Evolutionary conservation across 2,888 invertebrate species (phyloP), one percentile per base, ranked within the genome.

Genomic region (Sinelater perroti): DNA sequence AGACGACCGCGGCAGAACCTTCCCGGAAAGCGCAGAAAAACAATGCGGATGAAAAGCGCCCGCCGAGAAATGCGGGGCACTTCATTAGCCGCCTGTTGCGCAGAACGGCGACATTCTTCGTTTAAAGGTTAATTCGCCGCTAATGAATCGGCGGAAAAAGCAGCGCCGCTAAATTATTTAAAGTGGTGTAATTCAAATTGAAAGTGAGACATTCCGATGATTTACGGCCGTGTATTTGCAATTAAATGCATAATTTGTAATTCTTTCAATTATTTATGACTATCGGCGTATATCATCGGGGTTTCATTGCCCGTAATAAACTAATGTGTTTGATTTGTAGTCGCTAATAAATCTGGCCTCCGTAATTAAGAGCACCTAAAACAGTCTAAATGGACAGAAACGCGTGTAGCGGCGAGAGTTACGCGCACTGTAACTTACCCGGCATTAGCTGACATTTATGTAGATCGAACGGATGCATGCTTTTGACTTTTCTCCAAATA

Each of bases 321-420:
- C 44, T 45, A 54, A 47, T 61, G 54, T 61, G 45, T 57, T 61
- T 61, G 54, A 54, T 57, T 49, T 40, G 50, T 45, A 38, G 56
- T 35, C 40, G 40, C 33, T 28, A 47, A 60, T 60, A 60, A 60
- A 56, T 56, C 42, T 52, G 35, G 38, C 35, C 17, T 33, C 21
- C 44, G 28, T 52, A 47, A 56, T 56, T 51, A 57, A 20, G 31
- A 45, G 24, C 40, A 42, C 31, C 30, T 44, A 35, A 26, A 56
- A 56, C 24, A 35, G 40, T 40, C 24, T 40, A 40, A 40, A 40
- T 40, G 40, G 40, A 40, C 26, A 24, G 40, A 40, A 40, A 40
- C 40, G 13, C 16, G 40, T 40, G 40, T 40, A 40, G n/a, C 16
- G 14, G 40, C 20, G 14, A 4, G 7, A 40, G 40, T 40, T 40